These are phyloP conservation scores for Diloba caeruleocephala DNA, from an alignment of 2,888 invertebrate species.

Conservation along the genomic window DNA sequence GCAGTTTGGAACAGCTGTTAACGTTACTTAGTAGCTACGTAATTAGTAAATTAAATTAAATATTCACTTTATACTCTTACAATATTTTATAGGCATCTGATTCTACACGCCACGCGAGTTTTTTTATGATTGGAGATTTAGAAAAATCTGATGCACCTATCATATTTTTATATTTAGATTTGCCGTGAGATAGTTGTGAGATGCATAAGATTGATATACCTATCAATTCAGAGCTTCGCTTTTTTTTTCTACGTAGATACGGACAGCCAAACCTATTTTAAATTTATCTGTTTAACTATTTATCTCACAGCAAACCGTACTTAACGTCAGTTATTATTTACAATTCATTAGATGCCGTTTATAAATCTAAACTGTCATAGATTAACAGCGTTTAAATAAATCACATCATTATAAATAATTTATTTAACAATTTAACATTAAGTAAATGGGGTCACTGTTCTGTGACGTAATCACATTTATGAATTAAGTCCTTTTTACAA, in stretches of 20 bases:
- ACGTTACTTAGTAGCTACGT: constrained; percentile 62
- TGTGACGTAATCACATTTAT: constrained; percentile 43
- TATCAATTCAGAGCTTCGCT: constrained; percentile 20
- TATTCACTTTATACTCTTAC: constrained; percentile 16
- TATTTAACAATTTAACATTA: constrained; percentile 50
- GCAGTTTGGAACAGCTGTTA: constrained; percentile 87
- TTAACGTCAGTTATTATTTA: constrained; percentile 50
- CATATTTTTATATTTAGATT: constrained; percentile 24
- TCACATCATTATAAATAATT: constrained; percentile 50
- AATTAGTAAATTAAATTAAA: constrained; percentile 39
- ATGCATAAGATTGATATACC: constrained; percentile 5
- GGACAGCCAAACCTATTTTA: constrained; percentile 22
- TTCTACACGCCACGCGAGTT: constrained; percentile 42
- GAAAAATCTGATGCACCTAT: constrained; percentile 26
- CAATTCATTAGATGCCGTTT: constrained; percentile 47
- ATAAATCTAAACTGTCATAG: constrained; percentile 49
- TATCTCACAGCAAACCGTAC: constrained; percentile 64
- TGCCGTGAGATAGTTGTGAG: constrained; percentile 46
- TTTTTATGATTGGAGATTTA: constrained; percentile 18
- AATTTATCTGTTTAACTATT: constrained; percentile 17
- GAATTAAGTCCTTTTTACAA: constrained; percentile 49
- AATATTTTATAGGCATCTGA: constrained; percentile 38
- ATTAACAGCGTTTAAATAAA: constrained; percentile 55
- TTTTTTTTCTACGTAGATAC: constrained; percentile 11
- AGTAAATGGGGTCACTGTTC: constrained; percentile 48